A percentile compares a stretch with the other conserved stretches of the same genome.
These are phyloP conservation scores for Zaprionus ornatus DNA, from an alignment of 1,140 invertebrate species.

Conservation along the genomic window DNA sequence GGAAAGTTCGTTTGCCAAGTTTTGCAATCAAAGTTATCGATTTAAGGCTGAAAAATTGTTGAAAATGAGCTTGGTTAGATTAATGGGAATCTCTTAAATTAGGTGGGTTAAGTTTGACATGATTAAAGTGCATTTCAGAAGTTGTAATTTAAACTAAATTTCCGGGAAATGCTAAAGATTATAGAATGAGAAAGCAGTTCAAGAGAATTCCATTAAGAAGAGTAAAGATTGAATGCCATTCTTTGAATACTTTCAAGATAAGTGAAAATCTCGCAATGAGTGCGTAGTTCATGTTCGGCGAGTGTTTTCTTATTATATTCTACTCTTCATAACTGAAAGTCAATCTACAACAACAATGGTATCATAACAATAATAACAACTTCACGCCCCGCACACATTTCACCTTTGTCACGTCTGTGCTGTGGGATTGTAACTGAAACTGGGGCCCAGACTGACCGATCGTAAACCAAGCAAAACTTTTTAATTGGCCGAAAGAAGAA, in stretches of 20 bases:
- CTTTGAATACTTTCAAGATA: not conserved
- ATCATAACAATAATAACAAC: slow-evolving; percentile 14
- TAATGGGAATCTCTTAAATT: not conserved
- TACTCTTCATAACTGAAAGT: slow-evolving; percentile 25
- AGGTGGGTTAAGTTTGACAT: not conserved
- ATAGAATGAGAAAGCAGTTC: not conserved
- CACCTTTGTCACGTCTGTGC: slow-evolving; percentile 61
- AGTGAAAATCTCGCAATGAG: slow-evolving; percentile 2
- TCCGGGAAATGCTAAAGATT: slow-evolving; percentile 5
- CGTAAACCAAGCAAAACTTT: slow-evolving; percentile 61
- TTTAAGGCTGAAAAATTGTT: slow-evolving; percentile 5
- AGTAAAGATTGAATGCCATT: slow-evolving; percentile 1
- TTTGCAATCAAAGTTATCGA: slow-evolving; percentile 16
- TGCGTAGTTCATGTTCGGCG: not conserved
- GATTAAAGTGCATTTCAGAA: not conserved
- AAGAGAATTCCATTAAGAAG: not conserved
- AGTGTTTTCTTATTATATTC: not conserved
- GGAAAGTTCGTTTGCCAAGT: slow-evolving; percentile 19
- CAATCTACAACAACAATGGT: slow-evolving; percentile 16
- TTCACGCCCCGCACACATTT: slow-evolving; percentile 43
- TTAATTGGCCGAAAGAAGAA: slow-evolving; percentile 60
- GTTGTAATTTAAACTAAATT: not conserved
- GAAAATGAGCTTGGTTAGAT: not conserved
- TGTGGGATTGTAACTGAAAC: slow-evolving; percentile 4
- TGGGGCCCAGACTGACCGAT: slow-evolving; percentile 28